phyloP scores from a whole-genome alignment of 2,888 invertebrate genomes.

The Odontocolon sp. region DNA sequence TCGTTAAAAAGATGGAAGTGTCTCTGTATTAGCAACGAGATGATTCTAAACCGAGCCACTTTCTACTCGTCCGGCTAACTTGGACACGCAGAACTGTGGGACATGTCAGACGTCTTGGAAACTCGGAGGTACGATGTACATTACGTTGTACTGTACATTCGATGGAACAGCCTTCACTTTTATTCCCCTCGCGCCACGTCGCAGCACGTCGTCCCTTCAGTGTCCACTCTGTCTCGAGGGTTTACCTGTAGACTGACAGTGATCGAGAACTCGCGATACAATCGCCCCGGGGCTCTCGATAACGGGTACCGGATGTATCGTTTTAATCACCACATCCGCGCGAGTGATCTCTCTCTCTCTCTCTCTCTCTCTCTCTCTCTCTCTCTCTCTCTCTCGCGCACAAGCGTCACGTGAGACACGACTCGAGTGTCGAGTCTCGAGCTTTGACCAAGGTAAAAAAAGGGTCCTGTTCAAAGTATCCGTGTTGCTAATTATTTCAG shows the following conservation, averaged over 20 bases:
- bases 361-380: no score
- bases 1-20: neutral
- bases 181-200: conserved; percentile 17
- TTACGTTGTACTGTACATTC: conserved; percentile 19
- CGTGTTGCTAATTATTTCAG: neutral
- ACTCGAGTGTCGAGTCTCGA: conserved; percentile 32
- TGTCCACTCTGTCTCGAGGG: conserved; percentile 34
- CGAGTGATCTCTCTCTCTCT: no score
- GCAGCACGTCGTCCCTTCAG: conserved; percentile 8
- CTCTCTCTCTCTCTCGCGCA: neutral
- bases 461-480: conserved; percentile 14
- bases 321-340: conserved; percentile 78
- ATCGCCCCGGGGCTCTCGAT: conserved; percentile 70
- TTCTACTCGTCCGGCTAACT: no score
- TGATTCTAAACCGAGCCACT: neutral
- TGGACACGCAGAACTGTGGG: no score
- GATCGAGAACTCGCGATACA: conserved; percentile 75
- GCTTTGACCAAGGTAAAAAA: conserved; percentile 5
- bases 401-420: conserved; percentile 55
- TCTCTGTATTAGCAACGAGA: neutral
- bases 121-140: neutral
- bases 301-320: conserved; percentile 77
- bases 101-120: neutral
- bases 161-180: conserved; percentile 30
- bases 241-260: conserved; percentile 69